Base-by-base conservation (phyloP, 2,888 invertebrate genomes). In the Latrodectus elegans region DNA sequence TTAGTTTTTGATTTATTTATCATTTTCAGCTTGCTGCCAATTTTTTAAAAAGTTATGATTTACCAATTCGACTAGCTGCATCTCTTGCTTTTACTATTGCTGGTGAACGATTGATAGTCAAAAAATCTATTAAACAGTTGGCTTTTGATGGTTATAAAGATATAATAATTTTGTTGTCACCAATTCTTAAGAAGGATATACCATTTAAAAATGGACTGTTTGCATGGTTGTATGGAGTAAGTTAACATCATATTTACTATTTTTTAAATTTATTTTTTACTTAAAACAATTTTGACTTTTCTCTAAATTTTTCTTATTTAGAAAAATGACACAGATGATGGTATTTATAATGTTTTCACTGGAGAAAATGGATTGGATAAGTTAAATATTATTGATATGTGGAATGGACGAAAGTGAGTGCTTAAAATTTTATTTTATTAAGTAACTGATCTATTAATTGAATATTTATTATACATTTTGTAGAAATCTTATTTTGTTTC, bases 321-420 rank as follows among this genome's bases (percentile, higher is more conserved):
- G 88, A 90, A 89, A 88, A 90, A 90, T 87, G 88, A 81, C 14
- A 88, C 90, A 1, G 72, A 90, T 80, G 90, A 90, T 85, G 90
- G 90, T n/a, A n/a, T 81, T 12, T 88, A 87, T 67, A 90, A 71
- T 49, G 88, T 90, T 12, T 89, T 81, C 64, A 88, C 89, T 68
- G 90, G 90, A 22, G 79, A 88, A 68, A 64, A 83, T 74, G 81
- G 79, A 10, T 60, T 89, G 1, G 75, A 85, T 49, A 87, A 81
- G 17, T 67, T 89, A 1, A 89, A 89, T 74, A 12, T 87, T 8
- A 88, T 90, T 70, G 70, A 89, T 49, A 79, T 22, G 52, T 88
- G 86, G 85, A 90, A 90, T 87, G 89, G 89, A 17, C 76, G 83
- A 64, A 67, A 83, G 87, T 88, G 81, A 74, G 55, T 79, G 15